Percentiles rank a stretch among this genome's conserved stretches.
Conservation (phyloP, 2,797 vertebrate genomes). For the Chelidonichthys spinosus region DNA sequence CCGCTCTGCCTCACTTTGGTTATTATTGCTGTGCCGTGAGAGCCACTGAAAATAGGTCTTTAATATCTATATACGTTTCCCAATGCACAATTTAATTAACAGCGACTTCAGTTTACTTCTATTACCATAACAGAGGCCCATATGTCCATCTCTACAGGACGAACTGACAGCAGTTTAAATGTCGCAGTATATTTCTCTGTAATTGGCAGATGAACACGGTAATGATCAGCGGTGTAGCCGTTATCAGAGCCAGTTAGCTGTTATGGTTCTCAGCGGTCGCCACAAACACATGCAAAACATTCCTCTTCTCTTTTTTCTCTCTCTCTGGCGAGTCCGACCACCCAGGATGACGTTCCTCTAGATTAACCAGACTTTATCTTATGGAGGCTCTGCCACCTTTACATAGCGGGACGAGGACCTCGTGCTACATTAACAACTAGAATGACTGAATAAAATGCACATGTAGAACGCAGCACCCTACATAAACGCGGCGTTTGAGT, state of each 20-base stretch:
- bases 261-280: constrained; percentile 7
- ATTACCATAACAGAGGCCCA: neutral
- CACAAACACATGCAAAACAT: constrained; percentile 6
- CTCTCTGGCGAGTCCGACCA: constrained; percentile 5
- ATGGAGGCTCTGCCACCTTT: constrained; percentile 15
- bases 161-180: neutral
- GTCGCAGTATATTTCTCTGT: constrained; percentile 3
- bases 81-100: neutral
- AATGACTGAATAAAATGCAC: constrained; percentile 38
- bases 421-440: constrained; percentile 12
- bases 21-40: constrained; percentile 11
- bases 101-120: neutral
- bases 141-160: neutral
- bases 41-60: constrained; percentile 15
- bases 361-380: constrained; percentile 27
- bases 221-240: constrained; percentile 3
- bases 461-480: neutral
- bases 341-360: constrained; percentile 4
- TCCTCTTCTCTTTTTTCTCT: neutral
- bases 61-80: neutral
- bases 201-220: neutral
- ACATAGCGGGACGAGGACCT: constrained; percentile 9
- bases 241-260: constrained; percentile 9
- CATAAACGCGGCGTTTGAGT: constrained; percentile 10
- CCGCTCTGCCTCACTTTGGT: constrained; percentile 3